Base-by-base conservation (phyloP, 2,888 invertebrate genomes). In the Phaonia tiefii region DNA sequence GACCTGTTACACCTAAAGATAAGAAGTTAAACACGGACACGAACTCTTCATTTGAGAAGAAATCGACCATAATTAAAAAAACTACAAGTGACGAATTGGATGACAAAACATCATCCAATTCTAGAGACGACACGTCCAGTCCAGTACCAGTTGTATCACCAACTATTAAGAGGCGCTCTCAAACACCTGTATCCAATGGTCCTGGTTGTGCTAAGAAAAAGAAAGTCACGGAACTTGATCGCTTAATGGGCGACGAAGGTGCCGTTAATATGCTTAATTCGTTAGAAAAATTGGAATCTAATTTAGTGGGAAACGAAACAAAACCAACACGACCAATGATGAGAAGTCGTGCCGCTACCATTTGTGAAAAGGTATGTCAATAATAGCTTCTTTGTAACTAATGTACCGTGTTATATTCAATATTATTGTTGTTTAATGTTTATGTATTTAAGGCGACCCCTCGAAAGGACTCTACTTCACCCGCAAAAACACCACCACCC, bases 221-320 rank as follows among this genome's bases (percentile, higher is more conserved):
- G 84, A 92, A 93, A 80, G 90, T 93, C 75, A 92, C 93, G 20
- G 97, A 97, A 91, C 92, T 97, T 70, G 96, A 96, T 86, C 93
- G 92, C 79, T 89, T 97, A 67, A 91, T 97, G 79, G 95, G 95
- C 91, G 97, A 97, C 88, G 97, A 97, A 88, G 96, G 97, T 0
- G 96, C 96, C 2, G 95, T 96, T 1, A 96, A 96, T 89, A 95
- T 97, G 94, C 92, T 97, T 51, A 96, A 95, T 86, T 95, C 96
- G 22, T 93, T 96, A 0, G 95, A 96, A 85, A 88, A 85, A 66
- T 66, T 84, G 3, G 80, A 83, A n/a, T 80, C 83, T 7, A 83
- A 82, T 25, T 74, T 75, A 31, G 86, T 69, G 20, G 26, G 22
- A 4, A 63, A 72, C 17, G 75, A 79, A 42, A 37, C 69, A 2